Percentiles rank a stretch among this genome's conserved stretches.
These are phyloP conservation scores for Sarotherodon lohbergeri DNA, from an alignment of 2,113 vertebrate species.

Conservation along the genomic window DNA sequence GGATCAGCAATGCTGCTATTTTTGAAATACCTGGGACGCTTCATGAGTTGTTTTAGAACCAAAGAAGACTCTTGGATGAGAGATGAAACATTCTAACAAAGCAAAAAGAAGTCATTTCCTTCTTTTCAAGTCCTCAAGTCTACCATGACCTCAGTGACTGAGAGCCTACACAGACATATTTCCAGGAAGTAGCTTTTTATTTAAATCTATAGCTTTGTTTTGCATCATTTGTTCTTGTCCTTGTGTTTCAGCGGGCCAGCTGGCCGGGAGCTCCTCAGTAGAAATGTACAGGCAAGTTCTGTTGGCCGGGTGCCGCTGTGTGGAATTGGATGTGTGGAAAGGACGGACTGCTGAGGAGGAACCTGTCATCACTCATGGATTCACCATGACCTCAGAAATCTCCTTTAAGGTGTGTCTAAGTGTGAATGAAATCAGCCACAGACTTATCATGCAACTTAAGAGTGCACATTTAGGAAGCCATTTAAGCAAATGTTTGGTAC, in stretches of 20 bases:
- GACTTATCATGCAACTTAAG: neutral
- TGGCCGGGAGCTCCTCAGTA: constrained; percentile 95
- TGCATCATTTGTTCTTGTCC: neutral
- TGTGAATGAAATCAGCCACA: neutral
- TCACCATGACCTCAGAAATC: constrained; percentile 98
- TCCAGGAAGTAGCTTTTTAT: neutral
- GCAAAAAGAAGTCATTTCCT: rapidly evolving
- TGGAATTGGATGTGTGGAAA: constrained; percentile 98
- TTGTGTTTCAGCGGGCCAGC: constrained; percentile 83
- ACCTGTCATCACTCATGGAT: constrained; percentile 95
- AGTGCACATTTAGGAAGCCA: rapidly evolving
- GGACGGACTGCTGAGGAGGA: constrained; percentile 94
- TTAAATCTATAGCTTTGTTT: neutral
- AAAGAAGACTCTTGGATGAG: neutral
- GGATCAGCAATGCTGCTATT: neutral
- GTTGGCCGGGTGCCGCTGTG: constrained; percentile 93
- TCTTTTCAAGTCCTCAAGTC: neutral
- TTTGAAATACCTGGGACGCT: neutral
- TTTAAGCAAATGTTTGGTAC: neutral
- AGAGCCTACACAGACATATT: neutral
- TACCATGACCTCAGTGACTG: rapidly evolving
- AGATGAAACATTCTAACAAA: neutral
- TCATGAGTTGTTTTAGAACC: neutral
- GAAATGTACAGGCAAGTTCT: constrained; percentile 99
- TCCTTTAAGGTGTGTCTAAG: constrained; percentile 87